These are phyloP conservation scores for Theocolax elegans DNA, from an alignment of 1,140 invertebrate species.

Conservation along the genomic window DNA sequence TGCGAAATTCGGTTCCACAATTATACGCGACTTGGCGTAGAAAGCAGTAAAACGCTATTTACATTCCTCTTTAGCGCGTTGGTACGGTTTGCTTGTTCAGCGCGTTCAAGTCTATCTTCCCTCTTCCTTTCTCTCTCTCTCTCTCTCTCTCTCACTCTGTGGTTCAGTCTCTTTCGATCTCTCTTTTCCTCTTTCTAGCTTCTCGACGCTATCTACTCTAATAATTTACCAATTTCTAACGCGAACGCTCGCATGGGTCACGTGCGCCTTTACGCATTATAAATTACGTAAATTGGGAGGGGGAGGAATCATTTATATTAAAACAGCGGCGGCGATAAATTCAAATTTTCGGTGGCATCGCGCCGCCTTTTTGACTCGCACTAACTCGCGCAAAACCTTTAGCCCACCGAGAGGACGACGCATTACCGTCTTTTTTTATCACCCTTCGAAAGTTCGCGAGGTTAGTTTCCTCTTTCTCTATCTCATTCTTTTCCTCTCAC, in stretches of 20 bases:
- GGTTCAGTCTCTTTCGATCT: neutral
- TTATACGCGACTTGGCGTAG: constrained; percentile 27
- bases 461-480: neutral
- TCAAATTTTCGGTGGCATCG: constrained; percentile 32
- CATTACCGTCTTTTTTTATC: constrained; percentile 26
- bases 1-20: constrained; percentile 33
- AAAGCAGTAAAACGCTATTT: constrained; percentile 33
- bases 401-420: neutral
- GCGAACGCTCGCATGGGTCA: neutral
- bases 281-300: constrained; percentile 38
- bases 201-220: constrained; percentile 24
- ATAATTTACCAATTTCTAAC: constrained; percentile 40
- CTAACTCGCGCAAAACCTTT: neutral
- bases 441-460: constrained; percentile 10
- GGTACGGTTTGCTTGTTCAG: constrained; percentile 15
- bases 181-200: neutral
- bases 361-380: constrained; percentile 3
- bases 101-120: too few relatives aligned
- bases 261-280: constrained; percentile 10
- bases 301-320: constrained; percentile 35
- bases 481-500: neutral
- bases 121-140: too few relatives aligned
- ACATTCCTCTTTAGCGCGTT: constrained; percentile 36
- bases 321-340: constrained; percentile 31
- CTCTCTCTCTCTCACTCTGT: neutral